Base-by-base conservation (phyloP, 2,888 invertebrate species). In the Euphydryas editha region DNA sequence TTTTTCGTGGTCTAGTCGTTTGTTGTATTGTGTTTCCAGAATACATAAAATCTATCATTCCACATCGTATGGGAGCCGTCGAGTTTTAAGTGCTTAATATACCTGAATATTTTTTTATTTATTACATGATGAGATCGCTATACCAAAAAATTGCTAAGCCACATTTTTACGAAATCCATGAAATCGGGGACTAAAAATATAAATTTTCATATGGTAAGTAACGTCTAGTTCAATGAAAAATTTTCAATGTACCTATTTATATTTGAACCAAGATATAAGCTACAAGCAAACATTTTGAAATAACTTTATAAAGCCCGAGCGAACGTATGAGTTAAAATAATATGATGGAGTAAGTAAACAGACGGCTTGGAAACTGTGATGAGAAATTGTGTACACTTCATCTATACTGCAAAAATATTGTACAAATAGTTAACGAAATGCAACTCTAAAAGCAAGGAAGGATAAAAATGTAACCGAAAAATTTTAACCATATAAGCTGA, bases 301-400 rank as follows among this genome's bases (percentile, higher is more conserved):
- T 69, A 62, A 63, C 63, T 67, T 67, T 59, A 63, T 67, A 69
- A 60, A 66, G 60, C 60, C 63, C 46, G 44, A 69, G 57, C 54
- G 60, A 58, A 61, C 63, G 67, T 69, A 63, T 58, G 67, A 68
- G 68, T 61, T 69, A 69, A 69, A 69, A 63, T 66, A 69, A 69
- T 69, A 66, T 66, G 67, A 60, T 63, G 63, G 60, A 58, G 63
- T 58, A 69, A 69, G 62, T 47, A 69, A 63, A 67, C 69, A 69
- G 66, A 44, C 63, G 37, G 57, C 59, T 59, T 57, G 51, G 58
- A 60, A 59, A 61, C 62, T 63, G 59, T 67, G 62, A 69, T 63
- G 69, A 67, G 67, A 61, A 59, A 67, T 69, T 63, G 69, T 60
- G 54, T 69, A 69, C 69, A 63, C 63, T 69, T 69, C 60, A 59